Evolutionary conservation across 2,888 invertebrate species (phyloP), one percentile per base, ranked within the genome.

Genomic region (Beris chalybata): DNA sequence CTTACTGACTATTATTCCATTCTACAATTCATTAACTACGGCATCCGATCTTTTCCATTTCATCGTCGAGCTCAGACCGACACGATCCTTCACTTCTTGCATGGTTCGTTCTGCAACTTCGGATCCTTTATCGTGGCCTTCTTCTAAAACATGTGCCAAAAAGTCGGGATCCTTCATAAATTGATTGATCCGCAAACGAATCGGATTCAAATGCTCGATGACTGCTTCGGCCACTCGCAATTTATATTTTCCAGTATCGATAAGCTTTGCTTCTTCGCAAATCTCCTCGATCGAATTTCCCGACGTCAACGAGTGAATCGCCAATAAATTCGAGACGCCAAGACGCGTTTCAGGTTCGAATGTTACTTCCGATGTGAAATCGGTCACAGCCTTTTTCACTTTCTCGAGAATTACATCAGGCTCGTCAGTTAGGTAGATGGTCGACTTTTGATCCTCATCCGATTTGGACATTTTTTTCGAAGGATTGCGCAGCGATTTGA

Each of bases 381-480:
- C 99, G 0, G 97, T 97, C 5, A 97, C 84, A 0, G 98, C 90
- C 81, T 94, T 95, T 75, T 89, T 91, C 13, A 96, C 81, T 79
- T 93, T 94, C 48, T 84, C 84, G 1, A 82, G 71, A 63, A 95
- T 87, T 12, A 81, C 80, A 50, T 91, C 89, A 0, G 89, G 85
- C 7, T 85, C 77, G 76, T 98, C 97, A 4, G 85, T 86, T 43
- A 99, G 79, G 72, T 89, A 86, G 68, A 99, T 90, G 64, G 93
- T 85, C 70, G 92, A 89, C 75, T 87, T 90, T 0, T 85, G 78
- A 81, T 94, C 90, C 0, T 83, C 76, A 75, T 95, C 93, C 0
- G 98, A 98, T 82, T 99, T 99, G 11, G 98, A 98, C 99, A 99
- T 99, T 84, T 99, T 99, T 76, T 90, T 91, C 0, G 78, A 76